Evolutionary conservation across 2,113 vertebrate genomes (phyloP), one percentile per base, ranked within the genome.

Genomic region (Anarhynchus alexandrinus): DNA sequence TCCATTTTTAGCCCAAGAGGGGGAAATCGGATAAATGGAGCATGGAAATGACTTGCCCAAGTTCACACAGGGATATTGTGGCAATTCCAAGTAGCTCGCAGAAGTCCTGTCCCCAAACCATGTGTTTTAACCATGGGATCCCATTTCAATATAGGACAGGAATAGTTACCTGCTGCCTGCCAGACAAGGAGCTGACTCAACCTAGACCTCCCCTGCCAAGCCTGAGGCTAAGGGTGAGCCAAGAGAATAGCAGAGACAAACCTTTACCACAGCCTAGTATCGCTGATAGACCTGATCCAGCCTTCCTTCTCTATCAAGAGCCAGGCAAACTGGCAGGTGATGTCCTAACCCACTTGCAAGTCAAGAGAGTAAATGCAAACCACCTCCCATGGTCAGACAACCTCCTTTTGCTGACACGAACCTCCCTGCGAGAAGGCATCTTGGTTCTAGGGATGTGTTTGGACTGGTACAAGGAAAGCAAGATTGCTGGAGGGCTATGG

Each of bases 51-150:
- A 81, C 38, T 74, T 55, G 92, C 65, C 45, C 72, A 71, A 86
- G 90, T 59, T 93, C 76, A 96, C 45, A 9, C 66, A 42, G 58
- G 58, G 62, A n/a, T 76, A 32, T 1, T 2, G 51, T 32, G 89
- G 85, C 66, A 2, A 2, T 43, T 42, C 6, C 69, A 32, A 52
- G 34, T 9, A 72, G 36, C 1, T 30, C 0, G 1, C 26, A 11
- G 9, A 55, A 90, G 49, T 42, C 77, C 72, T 30, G 12, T n/a
- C 45, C 30, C 59, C 0, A 4, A 66, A 64, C 36, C 30, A 81
- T 83, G 55, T 58, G n/a, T 17, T 91, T 58, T 19, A 84, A 61
- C 83, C 58, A 43, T 0, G 8, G 70, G 71, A 85, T 80, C 40
- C 81, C 79, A 26, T 62, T 86, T 81, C 83, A 74, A 9, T 9